phyloP scores from a whole-genome alignment of 2,888 invertebrate genomes.

The Chironomus tentans region DNA sequence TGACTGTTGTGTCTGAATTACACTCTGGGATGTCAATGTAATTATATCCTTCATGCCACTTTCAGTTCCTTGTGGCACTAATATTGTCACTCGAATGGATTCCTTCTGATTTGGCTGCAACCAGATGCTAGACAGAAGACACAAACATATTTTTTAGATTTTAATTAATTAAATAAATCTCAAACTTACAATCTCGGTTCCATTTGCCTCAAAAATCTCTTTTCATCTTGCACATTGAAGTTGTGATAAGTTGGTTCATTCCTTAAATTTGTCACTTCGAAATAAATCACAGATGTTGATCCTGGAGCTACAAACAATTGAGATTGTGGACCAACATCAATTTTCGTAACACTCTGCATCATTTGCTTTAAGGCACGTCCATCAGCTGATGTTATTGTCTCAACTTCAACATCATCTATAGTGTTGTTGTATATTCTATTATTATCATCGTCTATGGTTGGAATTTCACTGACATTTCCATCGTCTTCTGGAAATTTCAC shows the following conservation, averaged over 20 bases:
- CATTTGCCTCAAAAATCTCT: conserved; percentile 49
- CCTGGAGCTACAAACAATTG: conserved; percentile 42
- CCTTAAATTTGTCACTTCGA: conserved; percentile 65
- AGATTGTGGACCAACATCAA: conserved; percentile 44
- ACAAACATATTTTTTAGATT: not conserved
- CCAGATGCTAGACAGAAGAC: not conserved
- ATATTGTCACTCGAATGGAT: conserved; percentile 48
- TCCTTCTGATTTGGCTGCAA: conserved; percentile 43
- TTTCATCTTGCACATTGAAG: conserved; percentile 53
- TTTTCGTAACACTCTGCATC: conserved; percentile 35
- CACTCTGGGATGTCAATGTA: conserved; percentile 50
- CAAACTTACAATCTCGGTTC: conserved; percentile 47
- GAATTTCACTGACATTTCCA: not conserved
- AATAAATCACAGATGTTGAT: conserved; percentile 45
- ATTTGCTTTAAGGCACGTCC: conserved; percentile 1
- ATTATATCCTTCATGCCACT: conserved; percentile 51
- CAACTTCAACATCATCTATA: not conserved
- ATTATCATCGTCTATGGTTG: not conserved
- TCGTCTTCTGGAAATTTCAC: conserved; percentile 11
- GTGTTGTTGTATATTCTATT: not conserved
- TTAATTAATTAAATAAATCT: not conserved
- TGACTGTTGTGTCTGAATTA: conserved; percentile 39
- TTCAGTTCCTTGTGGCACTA: conserved; percentile 43
- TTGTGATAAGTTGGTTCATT: conserved; percentile 47
- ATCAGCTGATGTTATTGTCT: not conserved